Evolutionary conservation across 2,797 vertebrate genomes (phyloP), one percentile per base, ranked within the genome.

Genomic region (Accipiter superciliosus): DNA sequence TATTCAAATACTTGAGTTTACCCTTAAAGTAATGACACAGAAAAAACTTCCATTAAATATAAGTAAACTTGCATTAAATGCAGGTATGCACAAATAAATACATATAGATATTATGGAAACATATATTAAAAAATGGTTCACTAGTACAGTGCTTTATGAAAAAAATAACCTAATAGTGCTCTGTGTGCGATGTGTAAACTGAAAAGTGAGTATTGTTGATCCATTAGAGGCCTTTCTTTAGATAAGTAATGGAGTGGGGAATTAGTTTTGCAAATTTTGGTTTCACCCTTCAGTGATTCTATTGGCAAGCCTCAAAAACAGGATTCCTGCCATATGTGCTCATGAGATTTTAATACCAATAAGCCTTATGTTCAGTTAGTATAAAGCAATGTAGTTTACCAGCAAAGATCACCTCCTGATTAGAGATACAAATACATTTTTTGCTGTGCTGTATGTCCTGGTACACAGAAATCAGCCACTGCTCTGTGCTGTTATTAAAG

Each of bases 91-190:
- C 6, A 67, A 78, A 72, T 3, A 87, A 58, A 78, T 40, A 5
- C 6, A 11, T 11, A 28, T 2, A 47, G 5, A 28, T 44, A 33
- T 28, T 15, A 47, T 5, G 14, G 47, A 71, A 5, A 33, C 0
- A 11, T 26, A 10, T 9, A 7, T 45, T 8, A 5, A 50, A 71
- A 63, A 55, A 69, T 39, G 2, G 3, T 52, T 87, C 76, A 10
- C 20, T 62, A 35, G 9, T 28, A 31, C 3, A 58, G 7, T 45
- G 9, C 7, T 53, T 90, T 29, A 31, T 63, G 66, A 78, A 86
- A 83, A 83, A 55, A 11, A 13, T 49, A 49, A 55, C 4, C 8
- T 69, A 61, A 26, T 35, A 52, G 14, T 44, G 10, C 19, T 57
- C 6, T 9, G 9, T 49, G 16, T 45, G 15, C 2, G 6, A 45